Base-by-base conservation (phyloP, 2,888 invertebrate species). In the Platycnemis pennipes region DNA sequence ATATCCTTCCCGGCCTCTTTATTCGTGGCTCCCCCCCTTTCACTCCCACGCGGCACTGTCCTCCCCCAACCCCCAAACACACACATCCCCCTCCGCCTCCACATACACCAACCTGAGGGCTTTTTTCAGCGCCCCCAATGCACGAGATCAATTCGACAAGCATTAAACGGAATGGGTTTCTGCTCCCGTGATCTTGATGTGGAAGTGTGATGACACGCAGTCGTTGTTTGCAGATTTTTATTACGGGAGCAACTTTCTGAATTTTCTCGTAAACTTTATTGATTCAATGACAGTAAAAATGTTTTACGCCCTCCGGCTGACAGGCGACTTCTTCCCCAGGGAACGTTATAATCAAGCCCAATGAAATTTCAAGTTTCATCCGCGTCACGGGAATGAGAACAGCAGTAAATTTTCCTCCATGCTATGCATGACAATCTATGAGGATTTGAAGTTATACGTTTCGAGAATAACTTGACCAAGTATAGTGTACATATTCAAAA, bases 131-230 rank as follows among this genome's bases (percentile, higher is more conserved):
- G 31, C 31, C 31, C 77, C 77, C 31, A 7, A 77, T 13, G 4
- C 37, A 77, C 0, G 77, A 77, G 37, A 37, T 11, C 37, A 31
- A 77, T 77, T 26, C 77, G 77, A 77, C 13, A 37, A 37, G 77
- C 37, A 77, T 77, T 77, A 77, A 77, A 77, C 77, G 31, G 77
- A 77, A 77, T 77, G 77, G 77, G 31, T 77, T 77, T 77, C 77
- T 77, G 77, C 77, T 37, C 37, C 77, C 77, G 77, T 77, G 77
- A 77, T 77, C 77, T 77, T 77, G 77, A 77, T 77, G 77, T 77
- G 77, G 77, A 77, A 77, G 77, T 77, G 37, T 77, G 77, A 77
- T 77, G 77, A 77, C 77, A 77, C 77, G 77, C 37, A 77, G 13
- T 31, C 77, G 77, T 77, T 77, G 77, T 77, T 77, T 37, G 77